phyloP scores from a whole-genome alignment of 2,888 invertebrate species.

The Colostygia pectinataria region DNA sequence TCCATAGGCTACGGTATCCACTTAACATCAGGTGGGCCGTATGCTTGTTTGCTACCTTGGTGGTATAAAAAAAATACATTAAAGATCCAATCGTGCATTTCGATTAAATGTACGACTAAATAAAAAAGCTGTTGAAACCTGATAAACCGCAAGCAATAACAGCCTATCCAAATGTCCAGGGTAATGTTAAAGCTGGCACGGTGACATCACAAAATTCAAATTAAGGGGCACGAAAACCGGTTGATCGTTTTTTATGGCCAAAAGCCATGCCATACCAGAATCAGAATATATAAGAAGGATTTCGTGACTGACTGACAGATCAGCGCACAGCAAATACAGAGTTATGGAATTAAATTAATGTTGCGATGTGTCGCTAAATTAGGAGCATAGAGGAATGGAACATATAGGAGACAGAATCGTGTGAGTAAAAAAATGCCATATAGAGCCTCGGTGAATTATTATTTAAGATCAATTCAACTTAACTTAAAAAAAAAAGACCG shows the following conservation, averaged over 20 bases:
- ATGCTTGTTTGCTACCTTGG: too few relatives aligned
- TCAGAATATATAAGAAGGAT: too few relatives aligned
- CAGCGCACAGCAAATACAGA: slow-evolving; percentile 13
- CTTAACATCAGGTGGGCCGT: too few relatives aligned
- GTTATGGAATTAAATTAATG: slow-evolving; percentile 11
- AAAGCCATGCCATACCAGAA: slow-evolving; percentile 22
- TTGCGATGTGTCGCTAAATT: slow-evolving; percentile 1
- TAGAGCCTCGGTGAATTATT: too few relatives aligned
- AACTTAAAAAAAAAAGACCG: too few relatives aligned
- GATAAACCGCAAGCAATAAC: background rate
- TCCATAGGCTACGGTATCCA: too few relatives aligned
- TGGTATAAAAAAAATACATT: background rate
- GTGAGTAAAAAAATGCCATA: too few relatives aligned
- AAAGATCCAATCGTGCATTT: slow-evolving; percentile 14
- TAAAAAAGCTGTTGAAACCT: slow-evolving; percentile 11
- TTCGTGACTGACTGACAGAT: too few relatives aligned
- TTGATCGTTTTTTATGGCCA: slow-evolving; percentile 37
- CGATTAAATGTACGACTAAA: slow-evolving; percentile 16
- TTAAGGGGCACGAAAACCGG: slow-evolving; percentile 44
- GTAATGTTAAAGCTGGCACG: slow-evolving; percentile 40
- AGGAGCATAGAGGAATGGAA: background rate
- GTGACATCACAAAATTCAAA: slow-evolving; percentile 49
- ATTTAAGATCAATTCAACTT: too few relatives aligned
- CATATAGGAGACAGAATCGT: background rate
- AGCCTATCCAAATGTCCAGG: slow-evolving; percentile 21